Evolutionary conservation across 2,113 vertebrate genomes (phyloP).

Genomic region (Scomber scombrus): DNA sequence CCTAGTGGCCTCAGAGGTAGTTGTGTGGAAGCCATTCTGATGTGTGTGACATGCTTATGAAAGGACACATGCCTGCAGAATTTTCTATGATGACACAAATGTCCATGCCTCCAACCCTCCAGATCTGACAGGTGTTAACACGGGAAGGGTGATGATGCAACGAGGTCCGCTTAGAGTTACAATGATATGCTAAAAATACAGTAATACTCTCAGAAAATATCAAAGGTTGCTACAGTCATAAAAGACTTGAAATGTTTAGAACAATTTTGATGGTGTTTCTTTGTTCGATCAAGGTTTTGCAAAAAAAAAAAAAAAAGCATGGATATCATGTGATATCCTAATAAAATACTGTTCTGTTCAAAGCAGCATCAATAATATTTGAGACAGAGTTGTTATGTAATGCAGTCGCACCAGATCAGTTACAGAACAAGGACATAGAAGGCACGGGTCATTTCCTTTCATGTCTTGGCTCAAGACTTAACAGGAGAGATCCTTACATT

Average conservation of each 20-base stretch:
- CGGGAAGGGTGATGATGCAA: slow-evolving; percentile 28
- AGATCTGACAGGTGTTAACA: slow-evolving; percentile 44
- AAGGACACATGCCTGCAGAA: slow-evolving; percentile 66
- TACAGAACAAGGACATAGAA: slow-evolving; percentile 62
- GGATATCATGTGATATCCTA: slow-evolving; percentile 17
- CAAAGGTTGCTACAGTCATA: slow-evolving; percentile 56
- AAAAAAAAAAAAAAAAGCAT: slow-evolving; percentile 4
- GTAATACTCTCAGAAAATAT: slow-evolving; percentile 53
- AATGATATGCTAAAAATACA: slow-evolving; percentile 49
- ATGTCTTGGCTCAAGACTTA: slow-evolving; percentile 46
- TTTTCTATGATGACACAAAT: slow-evolving; percentile 39
- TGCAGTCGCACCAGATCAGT: slow-evolving; percentile 24
- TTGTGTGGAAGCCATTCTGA: slow-evolving; percentile 78
- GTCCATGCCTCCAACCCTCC: slow-evolving; percentile 54
- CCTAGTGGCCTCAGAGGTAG: slow-evolving; percentile 81
- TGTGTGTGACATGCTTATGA: slow-evolving; percentile 76
- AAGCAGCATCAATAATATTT: slow-evolving; percentile 41
- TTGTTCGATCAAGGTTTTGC: slow-evolving; percentile 19
- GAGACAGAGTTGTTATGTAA: slow-evolving; percentile 9
- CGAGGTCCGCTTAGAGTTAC: slow-evolving; percentile 33
- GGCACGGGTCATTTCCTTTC: slow-evolving; percentile 74
- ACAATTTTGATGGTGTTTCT: slow-evolving; percentile 13
- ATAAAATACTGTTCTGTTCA: slow-evolving; percentile 19
- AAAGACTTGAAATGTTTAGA: slow-evolving; percentile 25
- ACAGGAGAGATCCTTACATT: slow-evolving; percentile 25